Base-by-base conservation (phyloP, 2,113 vertebrate species). In the Pygoscelis adeliae region DNA sequence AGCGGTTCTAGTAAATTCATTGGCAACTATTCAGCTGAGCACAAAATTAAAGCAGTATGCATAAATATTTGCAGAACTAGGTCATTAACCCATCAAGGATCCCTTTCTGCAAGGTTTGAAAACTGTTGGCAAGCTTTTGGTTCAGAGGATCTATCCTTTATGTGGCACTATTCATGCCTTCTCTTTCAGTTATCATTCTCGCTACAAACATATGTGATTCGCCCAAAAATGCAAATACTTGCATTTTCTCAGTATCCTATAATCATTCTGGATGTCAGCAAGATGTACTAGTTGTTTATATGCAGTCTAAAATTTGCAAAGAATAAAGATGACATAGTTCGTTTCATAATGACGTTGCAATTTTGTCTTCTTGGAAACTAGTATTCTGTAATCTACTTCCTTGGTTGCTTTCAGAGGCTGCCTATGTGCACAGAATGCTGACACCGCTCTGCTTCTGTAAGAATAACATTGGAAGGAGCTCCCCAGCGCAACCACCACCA, bases 201-300 rank as follows among this genome's bases (percentile, higher is more conserved):
- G 1, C n/a, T 2, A 17, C 18, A 38, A 77, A 7, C 62, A 12
- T 2, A 16, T 1, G 1, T 3, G 1, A 15, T 7, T 11, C 26
- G 34, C 65, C 59, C 55, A 5, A 21, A 10, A 25, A 38, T 38
- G 38, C 38, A 38, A 38, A 5, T 18, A 69, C 67, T 49, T 49
- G 52, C 49, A 26, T 69, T 87, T 83, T 36, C 63, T 74, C 63
- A 2, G 36, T 5, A 46, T 10, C 21, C 59, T 32, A 4, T 26
- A 38, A 21, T 46, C 80, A 19, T 0, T 5, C 61, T 4, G 56
- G 44, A 7, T 53, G 58, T 21, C 91, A 82, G 71, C 56, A 26
- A 25, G 55, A 78, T 4, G 47, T 5, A 34, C 66, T 2, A 3
- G 53, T 9, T 76, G 86, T 67, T 95, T 17, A 6, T 7, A 5